Conservation (phyloP, 2,888 invertebrate genomes). For the Phaonia tiefii region DNA sequence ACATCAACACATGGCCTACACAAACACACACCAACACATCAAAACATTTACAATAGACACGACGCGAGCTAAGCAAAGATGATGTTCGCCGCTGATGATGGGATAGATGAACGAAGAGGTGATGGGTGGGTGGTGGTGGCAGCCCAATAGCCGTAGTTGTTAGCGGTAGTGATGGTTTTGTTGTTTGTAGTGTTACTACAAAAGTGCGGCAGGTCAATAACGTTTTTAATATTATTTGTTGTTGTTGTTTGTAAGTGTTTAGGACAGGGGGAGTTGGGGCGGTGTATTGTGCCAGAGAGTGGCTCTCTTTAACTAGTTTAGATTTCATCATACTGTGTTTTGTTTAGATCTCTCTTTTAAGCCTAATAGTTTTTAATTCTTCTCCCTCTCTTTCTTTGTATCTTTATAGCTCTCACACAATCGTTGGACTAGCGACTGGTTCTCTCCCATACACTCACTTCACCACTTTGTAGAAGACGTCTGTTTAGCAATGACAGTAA, state of each 20-base stretch:
- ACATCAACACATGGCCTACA: conserved; percentile 28
- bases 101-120: background rate
- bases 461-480: conserved; percentile 46
- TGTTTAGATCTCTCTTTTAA: conserved; percentile 60
- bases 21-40: conserved; percentile 1
- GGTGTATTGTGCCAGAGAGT: conserved; percentile 19
- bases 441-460: conserved; percentile 22
- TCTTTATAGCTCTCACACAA: conserved; percentile 37
- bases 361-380: conserved; percentile 54
- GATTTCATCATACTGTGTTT: conserved; percentile 33
- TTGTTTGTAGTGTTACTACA: conserved; percentile 32
- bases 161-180: conserved; percentile 4
- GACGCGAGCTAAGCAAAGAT: conserved; percentile 44
- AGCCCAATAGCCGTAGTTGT: background rate
- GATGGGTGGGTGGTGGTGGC: conserved; percentile 37
- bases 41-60: background rate
- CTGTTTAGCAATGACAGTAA: conserved; percentile 42
- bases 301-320: conserved; percentile 14
- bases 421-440: background rate
- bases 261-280: conserved; percentile 10
- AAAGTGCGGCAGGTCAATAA: conserved; percentile 67
- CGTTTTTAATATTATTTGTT: conserved; percentile 55
- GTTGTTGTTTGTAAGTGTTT: conserved; percentile 20
- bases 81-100: conserved; percentile 35
- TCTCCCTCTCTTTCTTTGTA: conserved; percentile 21